A percentile compares a stretch with the other conserved stretches of the same genome.
Conservation (phyloP, 2,888 invertebrate genomes). For the Zonitis immaculata region DNA sequence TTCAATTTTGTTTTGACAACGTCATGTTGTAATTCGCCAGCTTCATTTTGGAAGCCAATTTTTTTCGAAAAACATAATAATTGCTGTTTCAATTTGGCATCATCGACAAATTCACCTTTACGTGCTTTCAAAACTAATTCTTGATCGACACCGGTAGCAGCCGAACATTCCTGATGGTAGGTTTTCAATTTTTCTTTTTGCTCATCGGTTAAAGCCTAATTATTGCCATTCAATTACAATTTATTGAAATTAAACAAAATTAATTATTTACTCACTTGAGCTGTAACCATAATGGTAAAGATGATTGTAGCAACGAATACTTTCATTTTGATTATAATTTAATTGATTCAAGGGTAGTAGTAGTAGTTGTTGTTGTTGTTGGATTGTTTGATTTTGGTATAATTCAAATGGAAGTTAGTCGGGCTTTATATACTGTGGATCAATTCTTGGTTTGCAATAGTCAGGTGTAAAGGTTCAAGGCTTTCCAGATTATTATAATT, state of each 20-base stretch:
- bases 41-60: constrained; percentile 31
- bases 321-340: constrained; percentile 8
- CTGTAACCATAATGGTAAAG: constrained; percentile 3
- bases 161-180: constrained; percentile 27
- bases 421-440: background rate
- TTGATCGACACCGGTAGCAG: constrained; percentile 22
- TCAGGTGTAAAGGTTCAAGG: background rate
- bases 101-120: constrained; percentile 27
- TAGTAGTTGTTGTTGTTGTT: background rate
- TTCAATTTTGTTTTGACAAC: constrained; percentile 25
- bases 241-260: too few relatives aligned
- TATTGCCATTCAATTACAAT: too few relatives aligned
- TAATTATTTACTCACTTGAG: constrained; percentile 3
- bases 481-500: background rate
- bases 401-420: background rate
- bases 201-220: constrained; percentile 33
- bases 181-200: constrained; percentile 27
- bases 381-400: background rate
- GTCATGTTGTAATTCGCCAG: constrained; percentile 28
- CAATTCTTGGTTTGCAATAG: background rate
- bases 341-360: background rate
- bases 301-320: background rate
- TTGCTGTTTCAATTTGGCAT: constrained; percentile 29
- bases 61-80: constrained; percentile 31
- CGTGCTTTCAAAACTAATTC: constrained; percentile 30